A percentile compares a stretch with the other conserved stretches of the same genome.
Conservation (phyloP, 2,888 invertebrate genomes). For the Aleiodes leptofemur region DNA sequence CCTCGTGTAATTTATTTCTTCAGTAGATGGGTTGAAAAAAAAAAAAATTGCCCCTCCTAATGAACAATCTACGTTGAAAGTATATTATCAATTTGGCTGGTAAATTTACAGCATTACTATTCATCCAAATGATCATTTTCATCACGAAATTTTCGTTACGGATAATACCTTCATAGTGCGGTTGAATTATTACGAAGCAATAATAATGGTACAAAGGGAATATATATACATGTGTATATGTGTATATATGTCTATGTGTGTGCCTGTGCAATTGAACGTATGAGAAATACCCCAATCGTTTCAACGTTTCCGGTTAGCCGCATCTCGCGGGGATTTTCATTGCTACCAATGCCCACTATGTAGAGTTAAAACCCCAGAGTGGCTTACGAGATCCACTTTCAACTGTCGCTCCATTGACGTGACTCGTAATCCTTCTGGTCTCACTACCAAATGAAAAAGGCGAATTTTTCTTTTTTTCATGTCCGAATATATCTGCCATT, state of each 20-base stretch:
- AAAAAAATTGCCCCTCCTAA: background rate
- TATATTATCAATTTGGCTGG: background rate
- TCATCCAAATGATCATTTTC: background rate
- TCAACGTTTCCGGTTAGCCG: slow-evolving; percentile 33
- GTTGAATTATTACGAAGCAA: slow-evolving; percentile 19
- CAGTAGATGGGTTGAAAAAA: background rate
- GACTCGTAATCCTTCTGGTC: slow-evolving; percentile 35
- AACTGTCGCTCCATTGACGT: slow-evolving; percentile 32
- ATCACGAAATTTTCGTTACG: slow-evolving; percentile 14
- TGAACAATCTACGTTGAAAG: slow-evolving; percentile 1
- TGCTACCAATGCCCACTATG: slow-evolving; percentile 17
- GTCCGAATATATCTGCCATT: slow-evolving; percentile 3
- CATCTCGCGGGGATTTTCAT: slow-evolving; percentile 35
- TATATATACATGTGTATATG: background rate
- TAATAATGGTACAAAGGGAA: slow-evolving; percentile 32
- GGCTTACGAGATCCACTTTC: slow-evolving; percentile 33
- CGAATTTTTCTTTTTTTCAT: background rate
- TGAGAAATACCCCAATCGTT: slow-evolving; percentile 35
- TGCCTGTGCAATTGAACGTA: slow-evolving; percentile 24
- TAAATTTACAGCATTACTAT: background rate
- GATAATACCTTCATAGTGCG: slow-evolving; percentile 15
- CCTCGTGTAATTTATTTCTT: background rate
- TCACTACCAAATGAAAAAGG: slow-evolving; percentile 4
- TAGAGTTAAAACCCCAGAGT: slow-evolving; percentile 30
- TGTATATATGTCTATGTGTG: too few relatives aligned